A percentile compares a stretch with the other conserved stretches of the same genome.
Evolutionary conservation across 2,888 invertebrate genomes (phyloP).

Genomic region (Nymphalis polychloros): DNA sequence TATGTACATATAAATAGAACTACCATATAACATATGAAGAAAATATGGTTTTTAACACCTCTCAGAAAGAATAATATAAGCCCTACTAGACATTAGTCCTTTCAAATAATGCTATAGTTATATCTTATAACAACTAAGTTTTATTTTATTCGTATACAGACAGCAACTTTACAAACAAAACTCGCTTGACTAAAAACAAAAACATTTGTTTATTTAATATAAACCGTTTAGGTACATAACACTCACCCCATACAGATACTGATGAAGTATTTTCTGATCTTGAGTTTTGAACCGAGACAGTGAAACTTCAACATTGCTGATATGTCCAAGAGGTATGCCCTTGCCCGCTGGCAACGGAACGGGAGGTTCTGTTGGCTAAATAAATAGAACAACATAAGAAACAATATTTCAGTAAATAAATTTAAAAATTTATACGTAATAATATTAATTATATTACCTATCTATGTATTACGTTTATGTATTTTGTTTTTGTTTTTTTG

Average conservation of each 20-base stretch:
- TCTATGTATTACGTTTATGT: not conserved
- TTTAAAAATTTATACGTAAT: too few species aligned
- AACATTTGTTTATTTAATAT: too few species aligned
- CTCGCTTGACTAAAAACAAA: too few species aligned
- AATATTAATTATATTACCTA: not conserved
- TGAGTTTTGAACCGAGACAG: slow-evolving; percentile 84
- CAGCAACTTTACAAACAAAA: not conserved
- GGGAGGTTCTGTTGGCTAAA: slow-evolving; percentile 76
- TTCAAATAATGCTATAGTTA: too few species aligned
- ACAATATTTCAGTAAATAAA: not conserved
- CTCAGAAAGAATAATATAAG: too few species aligned
- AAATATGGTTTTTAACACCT: too few species aligned
- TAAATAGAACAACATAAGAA: slow-evolving; percentile 8
- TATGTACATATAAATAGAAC: too few species aligned
- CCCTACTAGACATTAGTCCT: too few species aligned
- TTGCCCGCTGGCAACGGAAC: slow-evolving; percentile 82
- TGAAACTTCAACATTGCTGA: slow-evolving; percentile 84
- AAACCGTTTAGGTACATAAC: too few species aligned
- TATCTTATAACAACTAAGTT: not conserved
- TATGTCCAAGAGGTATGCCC: slow-evolving; percentile 85
- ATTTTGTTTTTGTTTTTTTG: not conserved
- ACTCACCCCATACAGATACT: slow-evolving; percentile 83
- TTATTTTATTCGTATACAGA: not conserved
- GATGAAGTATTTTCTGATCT: slow-evolving; percentile 86
- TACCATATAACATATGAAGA: too few species aligned